These are phyloP conservation scores for Crocallis elinguaria DNA, from an alignment of 2,888 invertebrate species.

Conservation along the genomic window DNA sequence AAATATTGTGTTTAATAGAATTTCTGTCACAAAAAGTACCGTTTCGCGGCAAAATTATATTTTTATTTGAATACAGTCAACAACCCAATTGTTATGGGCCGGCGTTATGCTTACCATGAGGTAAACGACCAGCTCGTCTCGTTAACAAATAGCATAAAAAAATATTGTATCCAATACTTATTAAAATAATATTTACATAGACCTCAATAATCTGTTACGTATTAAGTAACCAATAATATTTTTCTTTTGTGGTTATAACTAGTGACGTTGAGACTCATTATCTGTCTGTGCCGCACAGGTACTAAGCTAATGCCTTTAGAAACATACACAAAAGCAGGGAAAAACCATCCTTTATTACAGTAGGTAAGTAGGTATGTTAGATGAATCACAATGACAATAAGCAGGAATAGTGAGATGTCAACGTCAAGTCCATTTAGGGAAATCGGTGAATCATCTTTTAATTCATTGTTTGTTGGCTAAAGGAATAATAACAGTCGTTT, in stretches of 20 bases:
- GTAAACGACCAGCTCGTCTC: too few species aligned
- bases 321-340: slow-evolving; percentile 5
- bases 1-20: too few species aligned
- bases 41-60: too few species aligned
- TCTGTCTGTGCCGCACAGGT: background rate
- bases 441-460: slow-evolving; percentile 43
- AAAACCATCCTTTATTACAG: background rate
- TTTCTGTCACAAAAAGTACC: too few species aligned
- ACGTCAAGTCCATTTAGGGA: slow-evolving; percentile 37
- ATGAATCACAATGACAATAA: slow-evolving; percentile 42
- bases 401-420: slow-evolving; percentile 20
- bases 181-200: too few species aligned
- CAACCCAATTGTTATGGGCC: too few species aligned
- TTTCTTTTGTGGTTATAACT: background rate
- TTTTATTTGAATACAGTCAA: too few species aligned
- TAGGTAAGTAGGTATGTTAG: background rate
- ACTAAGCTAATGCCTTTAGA: background rate
- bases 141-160: too few species aligned
- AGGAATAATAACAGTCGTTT: slow-evolving; percentile 1
- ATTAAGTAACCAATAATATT: too few species aligned
- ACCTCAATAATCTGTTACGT: too few species aligned
- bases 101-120: too few species aligned
- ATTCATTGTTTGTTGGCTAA: slow-evolving; percentile 18
- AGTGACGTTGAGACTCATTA: background rate
- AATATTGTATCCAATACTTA: too few species aligned